Evolutionary conservation across 2,797 vertebrate genomes (phyloP).

Genomic region (Acrossocheilus fasciatus): DNA sequence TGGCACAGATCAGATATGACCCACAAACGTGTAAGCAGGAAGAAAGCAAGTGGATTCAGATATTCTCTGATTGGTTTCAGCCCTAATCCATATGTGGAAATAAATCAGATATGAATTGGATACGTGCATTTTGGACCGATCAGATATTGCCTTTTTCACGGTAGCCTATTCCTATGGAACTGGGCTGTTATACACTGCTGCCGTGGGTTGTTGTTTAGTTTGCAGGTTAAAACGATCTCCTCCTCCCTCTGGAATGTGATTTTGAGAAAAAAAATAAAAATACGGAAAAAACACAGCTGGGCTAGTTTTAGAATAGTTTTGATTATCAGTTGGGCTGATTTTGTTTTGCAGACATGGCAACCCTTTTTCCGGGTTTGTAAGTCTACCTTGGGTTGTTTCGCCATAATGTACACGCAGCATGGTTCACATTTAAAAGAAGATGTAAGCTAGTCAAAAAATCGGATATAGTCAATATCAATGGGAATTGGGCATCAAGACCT

Average conservation of each 20-base stretch:
- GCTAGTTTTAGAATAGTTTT: no score
- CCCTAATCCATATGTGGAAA: not conserved
- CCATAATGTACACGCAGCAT: no score
- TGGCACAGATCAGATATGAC: not conserved
- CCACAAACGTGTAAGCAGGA: not conserved
- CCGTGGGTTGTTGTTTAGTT: not conserved
- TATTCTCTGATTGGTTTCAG: not conserved
- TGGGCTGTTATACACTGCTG: not conserved
- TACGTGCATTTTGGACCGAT: not conserved
- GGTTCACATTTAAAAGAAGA: no score
- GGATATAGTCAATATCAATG: not conserved
- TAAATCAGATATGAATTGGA: not conserved
- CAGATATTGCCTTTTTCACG: not conserved
- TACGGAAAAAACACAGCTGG: not conserved
- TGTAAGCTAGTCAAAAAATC: no score
- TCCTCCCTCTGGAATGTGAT: not conserved
- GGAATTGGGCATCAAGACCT: no score
- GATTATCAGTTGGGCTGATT: no score
- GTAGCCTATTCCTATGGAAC: not conserved
- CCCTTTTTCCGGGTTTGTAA: no score
- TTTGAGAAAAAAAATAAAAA: not conserved
- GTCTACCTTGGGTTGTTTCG: no score
- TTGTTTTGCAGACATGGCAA: no score
- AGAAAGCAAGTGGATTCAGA: not conserved
- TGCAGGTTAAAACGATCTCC: not conserved